Base-by-base conservation (phyloP, 2,888 invertebrate species). In the Andrena camellia region DNA sequence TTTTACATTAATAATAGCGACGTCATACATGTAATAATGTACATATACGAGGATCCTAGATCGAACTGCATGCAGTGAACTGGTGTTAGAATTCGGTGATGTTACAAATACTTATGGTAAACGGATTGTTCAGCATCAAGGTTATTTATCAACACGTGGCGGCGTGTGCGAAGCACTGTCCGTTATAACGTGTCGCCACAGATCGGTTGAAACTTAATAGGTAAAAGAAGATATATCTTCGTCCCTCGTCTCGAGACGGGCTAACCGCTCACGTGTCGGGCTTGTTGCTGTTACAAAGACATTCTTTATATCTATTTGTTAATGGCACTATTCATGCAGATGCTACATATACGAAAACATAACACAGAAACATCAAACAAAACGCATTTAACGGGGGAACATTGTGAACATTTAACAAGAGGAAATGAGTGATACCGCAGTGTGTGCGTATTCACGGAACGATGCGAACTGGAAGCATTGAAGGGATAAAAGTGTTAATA, bases 321-420 rank as follows among this genome's bases (percentile, higher is more conserved):
- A 75, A 83, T 83, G 83, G 83, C 83, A 83, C 83, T 83, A 81
- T 48, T 69, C 67, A 72, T 74, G 81, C 72, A 83, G 63, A 68
- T 48, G n/a, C 57, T 75, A 80, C 50, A 59, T 54, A n/a, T 60
- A 64, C 26, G 42, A 76, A 63, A 74, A 35, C 35, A 54, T 57
- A 57, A 57, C 42, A 68, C 63, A 66, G 31, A 42, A 31, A 68
- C 29, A 73, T 57, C 74, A 71, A 60, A 67, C 54, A 57, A 54
- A 73, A 81, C 17, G 63, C 20, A 23, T 62, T 74, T 48, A 81
- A 81, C 79, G 31, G 63, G 8, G 35, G 50, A 52, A 66, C 29
- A 35, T 20, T 33, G 17, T 66, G 13, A 33, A 57, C 23, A 2
- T 70, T 57, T 59, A 71, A 80, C 71, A 54, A 42, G 23, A 42